Conservation (phyloP, 2,888 invertebrate genomes). For the Sinhomidia bicolor region DNA sequence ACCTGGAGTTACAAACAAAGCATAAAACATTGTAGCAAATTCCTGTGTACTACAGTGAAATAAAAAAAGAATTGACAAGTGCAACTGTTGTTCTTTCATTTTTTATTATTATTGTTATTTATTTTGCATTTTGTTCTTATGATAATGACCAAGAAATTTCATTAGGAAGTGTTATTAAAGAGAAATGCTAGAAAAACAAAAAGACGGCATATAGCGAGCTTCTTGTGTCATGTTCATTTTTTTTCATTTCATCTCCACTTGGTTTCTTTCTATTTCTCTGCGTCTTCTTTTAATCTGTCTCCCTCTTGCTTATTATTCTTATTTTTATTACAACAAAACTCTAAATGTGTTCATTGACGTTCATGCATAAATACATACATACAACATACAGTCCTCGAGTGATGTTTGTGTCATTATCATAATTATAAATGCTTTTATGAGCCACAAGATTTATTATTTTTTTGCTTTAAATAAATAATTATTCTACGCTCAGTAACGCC, state of each 20-base stretch:
- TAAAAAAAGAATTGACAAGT: constrained; percentile 14
- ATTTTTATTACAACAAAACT: constrained; percentile 8
- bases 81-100: constrained; percentile 22
- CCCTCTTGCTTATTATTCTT: not conserved
- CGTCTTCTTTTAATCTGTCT: not conserved
- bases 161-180: not conserved
- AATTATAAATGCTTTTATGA: constrained; percentile 48
- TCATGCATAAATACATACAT: constrained; percentile 26
- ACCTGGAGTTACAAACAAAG: constrained; percentile 67
- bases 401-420: constrained; percentile 60
- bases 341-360: constrained; percentile 6
- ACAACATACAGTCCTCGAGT: no score
- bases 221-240: constrained; percentile 49
- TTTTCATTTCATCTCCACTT: not conserved
- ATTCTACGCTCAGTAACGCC: constrained; percentile 52
- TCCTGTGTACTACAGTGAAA: constrained; percentile 5
- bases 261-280: no score
- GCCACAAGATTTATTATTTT: constrained; percentile 18
- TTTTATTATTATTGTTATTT: constrained; percentile 38
- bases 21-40: not conserved
- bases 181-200: constrained; percentile 40
- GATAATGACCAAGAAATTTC: constrained; percentile 62
- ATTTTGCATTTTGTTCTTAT: constrained; percentile 42
- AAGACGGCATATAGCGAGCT: not conserved
- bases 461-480: constrained; percentile 50